These are phyloP conservation scores for Dioctria rufipes DNA, from an alignment of 2,888 invertebrate genomes.

Conservation along the genomic window DNA sequence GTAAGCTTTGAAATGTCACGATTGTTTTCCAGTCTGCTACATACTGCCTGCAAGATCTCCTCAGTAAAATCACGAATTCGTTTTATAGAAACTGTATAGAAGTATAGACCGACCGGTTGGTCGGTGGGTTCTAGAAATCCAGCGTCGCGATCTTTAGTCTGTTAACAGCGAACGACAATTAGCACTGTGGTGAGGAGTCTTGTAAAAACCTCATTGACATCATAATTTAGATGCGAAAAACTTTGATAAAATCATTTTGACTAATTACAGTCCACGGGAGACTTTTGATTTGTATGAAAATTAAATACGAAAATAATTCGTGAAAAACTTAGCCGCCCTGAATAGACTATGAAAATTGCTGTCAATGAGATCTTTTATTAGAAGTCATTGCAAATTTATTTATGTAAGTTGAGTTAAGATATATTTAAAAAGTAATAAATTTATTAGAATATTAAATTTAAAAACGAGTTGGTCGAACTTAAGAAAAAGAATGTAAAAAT, in stretches of 20 bases:
- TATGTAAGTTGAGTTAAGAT: no score
- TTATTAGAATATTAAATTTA: no score
- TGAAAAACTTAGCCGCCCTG: no score
- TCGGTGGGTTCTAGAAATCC: not conserved
- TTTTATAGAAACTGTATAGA: no score
- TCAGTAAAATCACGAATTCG: not conserved
- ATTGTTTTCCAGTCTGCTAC: not conserved
- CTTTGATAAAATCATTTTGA: not conserved
- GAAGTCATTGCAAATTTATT: no score
- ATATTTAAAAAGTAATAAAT: no score
- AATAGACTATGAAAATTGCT: no score
- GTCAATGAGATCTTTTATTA: no score
- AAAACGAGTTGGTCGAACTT: no score
- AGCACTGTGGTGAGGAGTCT: slow-evolving; percentile 12
- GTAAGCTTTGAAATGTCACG: slow-evolving; percentile 3
- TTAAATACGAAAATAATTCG: no score
- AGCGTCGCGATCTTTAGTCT: not conserved
- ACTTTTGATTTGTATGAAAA: no score
- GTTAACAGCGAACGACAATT: slow-evolving; percentile 23
- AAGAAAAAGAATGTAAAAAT: no score
- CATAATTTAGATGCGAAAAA: not conserved
- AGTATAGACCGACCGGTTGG: not conserved
- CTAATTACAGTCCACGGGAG: not conserved
- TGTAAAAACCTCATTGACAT: not conserved
- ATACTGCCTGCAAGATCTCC: not conserved